Evolutionary conservation across 2,797 vertebrate genomes (phyloP), one percentile per base, ranked within the genome.

Genomic region (Alectoris magna): DNA sequence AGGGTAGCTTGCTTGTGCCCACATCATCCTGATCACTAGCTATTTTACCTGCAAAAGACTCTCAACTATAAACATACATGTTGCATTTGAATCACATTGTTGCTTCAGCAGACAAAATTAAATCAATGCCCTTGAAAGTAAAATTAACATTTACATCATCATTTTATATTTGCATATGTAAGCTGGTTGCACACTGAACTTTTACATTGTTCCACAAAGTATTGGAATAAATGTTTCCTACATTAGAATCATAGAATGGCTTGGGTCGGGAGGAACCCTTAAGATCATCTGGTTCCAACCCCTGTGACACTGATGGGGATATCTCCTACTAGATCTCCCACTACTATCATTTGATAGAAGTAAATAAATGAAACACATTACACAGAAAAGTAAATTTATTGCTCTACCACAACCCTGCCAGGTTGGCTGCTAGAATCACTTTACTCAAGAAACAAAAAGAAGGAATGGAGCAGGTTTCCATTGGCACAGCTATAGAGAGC

Each of bases 31-130:
- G 68, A 87, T 46, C 56, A 75, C 39, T 44, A 74, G 74, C 89
- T 93, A 71, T 83, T 85, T 95, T 55, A 93, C 85, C 84, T 85
- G 38, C 3, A 31, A 48, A 94, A 87, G 86, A 91, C 58, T 85
- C 84, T 80, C 62, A 73, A 63, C 38, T 95, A 85, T 64, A 94
- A 68, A 34, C 34, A 66, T 2, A 59, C 12, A 2, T 82, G 51
- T 67, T 90, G 69, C 86, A 79, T n/a, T 64, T 84, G n/a, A 93
- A 93, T 81, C 83, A 69, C 91, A 60, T 90, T 79, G 44, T 75
- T 92, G 85, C 73, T 72, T 79, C 93, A 95, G 87, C 76, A 84
- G 83, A 91, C 77, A 88, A 96, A 95, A 96, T 81, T 80, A 92
- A 96, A 95, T 86, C 83, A 92, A 48, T 34, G 78, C 19, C 36